These are phyloP conservation scores for Trididemnum clinides DNA, from an alignment of 23 tunicate species.

Conservation along the genomic window DNA sequence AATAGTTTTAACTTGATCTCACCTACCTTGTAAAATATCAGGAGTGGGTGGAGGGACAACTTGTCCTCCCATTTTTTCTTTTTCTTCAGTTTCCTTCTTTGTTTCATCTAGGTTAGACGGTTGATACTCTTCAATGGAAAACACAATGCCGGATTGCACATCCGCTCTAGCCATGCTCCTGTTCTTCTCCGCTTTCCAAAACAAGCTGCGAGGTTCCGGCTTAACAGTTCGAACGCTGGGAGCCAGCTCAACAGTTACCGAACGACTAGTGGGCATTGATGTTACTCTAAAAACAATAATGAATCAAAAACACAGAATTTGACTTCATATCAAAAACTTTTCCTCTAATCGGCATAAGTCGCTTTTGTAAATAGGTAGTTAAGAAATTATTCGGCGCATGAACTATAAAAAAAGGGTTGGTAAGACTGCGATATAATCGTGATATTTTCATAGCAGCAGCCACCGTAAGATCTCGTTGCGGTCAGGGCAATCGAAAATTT, in stretches of 20 bases:
- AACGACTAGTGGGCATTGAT: conserved; percentile 55
- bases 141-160: conserved; percentile 32
- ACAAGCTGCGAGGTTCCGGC: conserved; percentile 40
- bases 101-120: background rate
- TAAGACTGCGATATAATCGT: no score
- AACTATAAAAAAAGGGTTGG: no score
- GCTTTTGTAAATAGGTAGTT: no score
- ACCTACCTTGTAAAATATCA: conserved; percentile 32
- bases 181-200: conserved; percentile 39
- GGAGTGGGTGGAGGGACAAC: conserved; percentile 58
- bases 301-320: no score
- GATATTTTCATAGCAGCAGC: no score
- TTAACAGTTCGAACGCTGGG: conserved; percentile 62
- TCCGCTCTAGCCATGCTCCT: conserved; percentile 11
- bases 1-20: no score
- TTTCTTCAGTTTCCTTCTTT: background rate
- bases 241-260: conserved; percentile 42
- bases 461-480: no score
- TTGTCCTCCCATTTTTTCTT: conserved; percentile 22
- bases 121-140: conserved; percentile 37
- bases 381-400: no score
- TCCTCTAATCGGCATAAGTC: no score
- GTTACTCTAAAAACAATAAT: conserved; percentile 33
- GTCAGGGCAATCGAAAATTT: no score
- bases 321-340: no score